Evolutionary conservation across 1,140 invertebrate species (phyloP), one percentile per base, ranked within the genome.

Genomic region (Heliconius himera): DNA sequence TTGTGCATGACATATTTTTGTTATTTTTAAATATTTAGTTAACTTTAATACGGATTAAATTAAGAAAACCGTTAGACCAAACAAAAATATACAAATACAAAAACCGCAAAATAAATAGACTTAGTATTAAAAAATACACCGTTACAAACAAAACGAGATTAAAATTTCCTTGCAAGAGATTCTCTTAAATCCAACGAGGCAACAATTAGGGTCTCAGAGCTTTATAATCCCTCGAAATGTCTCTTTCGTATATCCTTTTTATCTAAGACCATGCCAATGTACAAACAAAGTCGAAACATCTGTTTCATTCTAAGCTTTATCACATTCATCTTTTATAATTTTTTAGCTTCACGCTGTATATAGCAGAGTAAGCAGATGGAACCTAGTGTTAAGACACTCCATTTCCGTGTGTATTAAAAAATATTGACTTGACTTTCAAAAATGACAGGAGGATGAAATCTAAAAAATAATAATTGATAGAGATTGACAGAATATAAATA

Each of bases 121-220:
- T 70, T 60, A 71, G 79, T 75, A 11, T 75, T 84, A 79, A 80
- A 81, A 78, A 73, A 60, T 73, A 46, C 72, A 78, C 86, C 81
- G 83, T 85, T 84, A 85, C 76, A 78, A 83, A 78, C 80, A 73
- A 75, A 87, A 91, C 74, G 76, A 87, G 89, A 92, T 92, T 89
- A 90, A 75, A 73, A 78, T 72, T 85, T 70, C 77, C 75, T 41
- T 56, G 70, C 16, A 73, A 79, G 76, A 26, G 78, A 75, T 81
- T 54, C n/a, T 74, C 73, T 51, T 54, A 83, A 81, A 83, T 78
- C 84, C 82, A 75, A 76, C 75, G 26, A 36, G 38, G 41, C 22
- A 82, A 76, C 70, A 78, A 78, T 56, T 70, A 73, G 41, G 66
- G 22, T 29, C 60, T 66, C 70, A 36, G 33, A 73, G 22, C 16